phyloP scores from a whole-genome alignment of 2,113 vertebrate genomes.

The Salvelinus alpinus region DNA sequence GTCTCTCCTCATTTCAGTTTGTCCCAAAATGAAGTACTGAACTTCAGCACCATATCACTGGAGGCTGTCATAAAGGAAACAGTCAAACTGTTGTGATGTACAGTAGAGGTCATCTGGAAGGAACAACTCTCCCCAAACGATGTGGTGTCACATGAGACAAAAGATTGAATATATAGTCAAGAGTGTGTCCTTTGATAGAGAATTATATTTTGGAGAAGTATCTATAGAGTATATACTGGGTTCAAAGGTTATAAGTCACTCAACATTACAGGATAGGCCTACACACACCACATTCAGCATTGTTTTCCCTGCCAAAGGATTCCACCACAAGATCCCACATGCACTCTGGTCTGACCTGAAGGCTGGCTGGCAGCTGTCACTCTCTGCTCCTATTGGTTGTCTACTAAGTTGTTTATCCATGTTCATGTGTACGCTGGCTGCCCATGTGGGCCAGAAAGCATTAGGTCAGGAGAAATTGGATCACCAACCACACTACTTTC shows the following conservation, averaged over 20 bases:
- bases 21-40: no score
- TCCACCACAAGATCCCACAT: constrained; percentile 8
- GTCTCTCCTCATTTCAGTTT: constrained; percentile 19
- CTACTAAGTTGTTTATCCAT: constrained; percentile 53
- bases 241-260: neutral
- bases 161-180: no score
- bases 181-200: no score
- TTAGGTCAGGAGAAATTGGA: constrained; percentile 15
- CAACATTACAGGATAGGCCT: no score
- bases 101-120: no score
- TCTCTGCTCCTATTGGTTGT: constrained; percentile 37
- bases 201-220: constrained; percentile 36
- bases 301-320: constrained; percentile 17
- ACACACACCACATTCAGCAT: neutral
- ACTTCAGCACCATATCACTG: no score
- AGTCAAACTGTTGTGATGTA: neutral
- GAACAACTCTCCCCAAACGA: no score
- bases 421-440: constrained; percentile 48
- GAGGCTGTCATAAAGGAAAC: no score
- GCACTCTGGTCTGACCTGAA: neutral
- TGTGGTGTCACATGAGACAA: no score
- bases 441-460: constrained; percentile 43
- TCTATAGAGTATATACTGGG: constrained; percentile 2
- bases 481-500: no score
- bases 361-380: constrained; percentile 27